phyloP scores from a whole-genome alignment of 2,797 vertebrate species.

The Sparus aurata region DNA sequence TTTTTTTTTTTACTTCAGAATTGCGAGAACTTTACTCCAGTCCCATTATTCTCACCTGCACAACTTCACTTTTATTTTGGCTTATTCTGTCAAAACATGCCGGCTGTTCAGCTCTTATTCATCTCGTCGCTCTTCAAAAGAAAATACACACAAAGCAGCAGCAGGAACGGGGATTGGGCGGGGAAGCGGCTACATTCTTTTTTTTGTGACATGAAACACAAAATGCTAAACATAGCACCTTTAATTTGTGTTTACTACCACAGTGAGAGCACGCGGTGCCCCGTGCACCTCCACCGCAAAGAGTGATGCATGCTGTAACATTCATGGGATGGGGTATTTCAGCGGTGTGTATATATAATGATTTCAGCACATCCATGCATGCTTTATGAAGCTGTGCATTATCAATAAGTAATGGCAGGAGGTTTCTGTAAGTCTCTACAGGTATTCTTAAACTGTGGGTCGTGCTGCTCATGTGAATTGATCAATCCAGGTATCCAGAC shows the following conservation, averaged over 20 bases:
- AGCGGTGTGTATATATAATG: not conserved
- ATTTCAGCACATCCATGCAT: not conserved
- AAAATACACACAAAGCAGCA: not conserved
- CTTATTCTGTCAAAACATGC: constrained; percentile 29
- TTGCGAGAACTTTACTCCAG: constrained; percentile 18
- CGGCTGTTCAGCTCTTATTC: constrained; percentile 14
- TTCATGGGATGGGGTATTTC: not conserved
- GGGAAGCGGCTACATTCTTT: not conserved
- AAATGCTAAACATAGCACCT: constrained; percentile 27
- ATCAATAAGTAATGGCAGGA: not conserved
- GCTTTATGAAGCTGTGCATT: not conserved
- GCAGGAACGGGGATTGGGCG: not conserved
- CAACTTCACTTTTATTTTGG: constrained; percentile 9
- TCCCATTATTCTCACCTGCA: not conserved
- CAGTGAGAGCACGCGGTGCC: not conserved
- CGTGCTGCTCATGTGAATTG: not conserved
- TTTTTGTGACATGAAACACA: constrained; percentile 5
- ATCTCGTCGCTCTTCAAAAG: constrained; percentile 20
- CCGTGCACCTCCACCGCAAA: constrained; percentile 1
- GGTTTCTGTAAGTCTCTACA: not conserved
- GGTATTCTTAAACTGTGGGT: not conserved
- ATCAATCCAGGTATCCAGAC: not conserved
- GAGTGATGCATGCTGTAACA: not conserved
- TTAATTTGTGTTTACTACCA: constrained; percentile 38
- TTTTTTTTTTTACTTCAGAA: constrained; percentile 8